Evolutionary conservation across 2,797 vertebrate species (phyloP).

Genomic region (Schizopygopsis pylzovi): DNA sequence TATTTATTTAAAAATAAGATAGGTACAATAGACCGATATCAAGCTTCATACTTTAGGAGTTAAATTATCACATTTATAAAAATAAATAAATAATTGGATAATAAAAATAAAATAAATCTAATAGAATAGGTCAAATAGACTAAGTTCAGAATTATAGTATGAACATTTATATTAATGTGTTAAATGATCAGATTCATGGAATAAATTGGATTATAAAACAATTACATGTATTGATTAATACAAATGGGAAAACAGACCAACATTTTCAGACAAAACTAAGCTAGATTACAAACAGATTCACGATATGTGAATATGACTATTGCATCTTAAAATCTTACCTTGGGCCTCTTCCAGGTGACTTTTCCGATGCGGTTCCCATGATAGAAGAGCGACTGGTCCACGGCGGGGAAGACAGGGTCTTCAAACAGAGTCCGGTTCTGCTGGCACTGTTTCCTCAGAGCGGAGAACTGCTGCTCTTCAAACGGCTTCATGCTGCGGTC

Average conservation of each 20-base stretch:
- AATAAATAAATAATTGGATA: no score
- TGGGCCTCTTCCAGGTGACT: slow-evolving; percentile 90
- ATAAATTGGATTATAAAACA: not conserved
- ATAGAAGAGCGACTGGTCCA: slow-evolving; percentile 88
- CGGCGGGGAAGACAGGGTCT: slow-evolving; percentile 86
- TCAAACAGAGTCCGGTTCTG: slow-evolving; percentile 85
- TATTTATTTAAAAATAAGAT: not conserved
- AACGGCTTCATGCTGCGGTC: slow-evolving; percentile 71
- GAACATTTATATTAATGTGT: not conserved
- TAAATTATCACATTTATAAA: no score
- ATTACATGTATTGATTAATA: not conserved
- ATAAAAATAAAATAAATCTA: no score
- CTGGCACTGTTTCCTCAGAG: slow-evolving; percentile 84
- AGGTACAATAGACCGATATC: not conserved
- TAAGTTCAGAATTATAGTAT: no score
- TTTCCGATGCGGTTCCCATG: slow-evolving; percentile 79
- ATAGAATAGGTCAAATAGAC: not conserved
- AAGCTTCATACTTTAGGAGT: not conserved
- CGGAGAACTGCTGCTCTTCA: slow-evolving; percentile 83
- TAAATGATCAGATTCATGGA: not conserved
- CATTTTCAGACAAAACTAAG: not conserved
- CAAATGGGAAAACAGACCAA: not conserved
- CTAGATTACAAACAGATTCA: not conserved
- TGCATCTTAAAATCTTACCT: slow-evolving; percentile 78
- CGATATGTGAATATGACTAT: not conserved